These are phyloP conservation scores for Augochlorella aurata DNA, from an alignment of 2,888 invertebrate genomes.

Conservation along the genomic window DNA sequence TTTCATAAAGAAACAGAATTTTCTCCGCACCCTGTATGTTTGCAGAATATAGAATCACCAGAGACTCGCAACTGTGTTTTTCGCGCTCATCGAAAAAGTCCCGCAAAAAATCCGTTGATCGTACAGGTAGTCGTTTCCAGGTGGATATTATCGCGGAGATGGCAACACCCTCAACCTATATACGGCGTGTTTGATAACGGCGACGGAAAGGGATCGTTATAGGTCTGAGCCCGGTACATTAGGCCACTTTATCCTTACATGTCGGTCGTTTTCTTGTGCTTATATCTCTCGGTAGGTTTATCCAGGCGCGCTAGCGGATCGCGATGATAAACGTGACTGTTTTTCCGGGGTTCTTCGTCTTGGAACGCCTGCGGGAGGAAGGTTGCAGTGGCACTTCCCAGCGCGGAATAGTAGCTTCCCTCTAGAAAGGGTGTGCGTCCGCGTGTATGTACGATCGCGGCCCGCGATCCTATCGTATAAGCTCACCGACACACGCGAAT, in stretches of 20 bases:
- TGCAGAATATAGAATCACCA: not conserved
- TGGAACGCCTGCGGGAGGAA: constrained; percentile 26
- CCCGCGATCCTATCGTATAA: constrained; percentile 33
- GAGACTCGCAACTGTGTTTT: not conserved
- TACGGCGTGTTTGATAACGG: constrained; percentile 21
- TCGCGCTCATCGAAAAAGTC: not conserved
- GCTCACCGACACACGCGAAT: constrained; percentile 22
- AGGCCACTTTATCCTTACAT: constrained; percentile 54
- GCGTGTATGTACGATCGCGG: constrained; percentile 1
- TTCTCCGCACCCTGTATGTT: not conserved
- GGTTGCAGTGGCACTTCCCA: constrained; percentile 43
- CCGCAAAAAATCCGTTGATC: not conserved
- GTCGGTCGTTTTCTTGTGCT: constrained; percentile 39
- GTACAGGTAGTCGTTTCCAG: not conserved
- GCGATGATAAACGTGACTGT: constrained; percentile 66
- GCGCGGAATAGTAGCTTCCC: constrained; percentile 31
- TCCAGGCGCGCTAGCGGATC: constrained; percentile 33
- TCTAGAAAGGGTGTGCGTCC: constrained; percentile 1
- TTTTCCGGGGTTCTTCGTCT: constrained; percentile 55
- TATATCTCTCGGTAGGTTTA: constrained; percentile 28
- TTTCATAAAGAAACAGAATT: no score
- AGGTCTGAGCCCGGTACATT: constrained; percentile 37
- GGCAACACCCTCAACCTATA: not conserved
- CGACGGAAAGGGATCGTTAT: constrained; percentile 30
- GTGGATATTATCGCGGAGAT: not conserved